These are phyloP conservation scores for Hydraecia micacea DNA, from an alignment of 2,888 invertebrate species.

Conservation along the genomic window DNA sequence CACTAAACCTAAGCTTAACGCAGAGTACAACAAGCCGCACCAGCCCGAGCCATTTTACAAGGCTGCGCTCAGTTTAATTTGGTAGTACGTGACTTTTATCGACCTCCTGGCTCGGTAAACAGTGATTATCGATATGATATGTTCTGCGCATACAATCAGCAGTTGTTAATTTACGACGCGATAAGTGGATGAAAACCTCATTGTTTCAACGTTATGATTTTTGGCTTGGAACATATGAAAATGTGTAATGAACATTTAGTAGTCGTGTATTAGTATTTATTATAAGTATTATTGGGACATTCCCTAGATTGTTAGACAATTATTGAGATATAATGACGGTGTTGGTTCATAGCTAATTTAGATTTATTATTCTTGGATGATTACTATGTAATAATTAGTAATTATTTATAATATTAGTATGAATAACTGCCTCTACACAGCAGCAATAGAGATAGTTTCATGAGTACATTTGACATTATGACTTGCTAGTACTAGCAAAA, in stretches of 20 bases:
- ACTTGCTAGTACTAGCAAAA: conserved; percentile 15
- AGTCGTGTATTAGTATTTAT: conserved; percentile 11
- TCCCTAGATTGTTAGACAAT: conserved; percentile 3
- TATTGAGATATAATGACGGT: conserved; percentile 24
- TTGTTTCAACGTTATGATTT: conserved; percentile 23
- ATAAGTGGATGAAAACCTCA: conserved; percentile 25
- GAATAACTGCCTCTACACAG: background rate
- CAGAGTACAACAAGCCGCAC: conserved; percentile 75
- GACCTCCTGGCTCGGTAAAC: conserved; percentile 11
- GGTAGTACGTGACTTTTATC: conserved; percentile 63
- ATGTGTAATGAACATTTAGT: conserved; percentile 19
- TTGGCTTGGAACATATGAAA: conserved; percentile 11
- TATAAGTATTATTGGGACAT: conserved; percentile 26
- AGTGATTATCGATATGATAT: conserved; percentile 32
- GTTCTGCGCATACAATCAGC: conserved; percentile 20
- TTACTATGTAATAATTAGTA: conserved; percentile 1
- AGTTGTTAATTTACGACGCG: conserved; percentile 11
- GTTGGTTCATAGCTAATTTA: conserved; percentile 26
- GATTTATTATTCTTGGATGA: background rate
- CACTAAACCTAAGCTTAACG: conserved; percentile 77
- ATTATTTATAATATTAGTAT: background rate
- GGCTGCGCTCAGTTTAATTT: conserved; percentile 71
- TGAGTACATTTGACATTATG: conserved; percentile 10
- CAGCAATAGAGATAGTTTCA: background rate
- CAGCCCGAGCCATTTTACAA: conserved; percentile 75